Conservation (phyloP, 2,113 vertebrate genomes). For the Hemibagrus wyckioides region DNA sequence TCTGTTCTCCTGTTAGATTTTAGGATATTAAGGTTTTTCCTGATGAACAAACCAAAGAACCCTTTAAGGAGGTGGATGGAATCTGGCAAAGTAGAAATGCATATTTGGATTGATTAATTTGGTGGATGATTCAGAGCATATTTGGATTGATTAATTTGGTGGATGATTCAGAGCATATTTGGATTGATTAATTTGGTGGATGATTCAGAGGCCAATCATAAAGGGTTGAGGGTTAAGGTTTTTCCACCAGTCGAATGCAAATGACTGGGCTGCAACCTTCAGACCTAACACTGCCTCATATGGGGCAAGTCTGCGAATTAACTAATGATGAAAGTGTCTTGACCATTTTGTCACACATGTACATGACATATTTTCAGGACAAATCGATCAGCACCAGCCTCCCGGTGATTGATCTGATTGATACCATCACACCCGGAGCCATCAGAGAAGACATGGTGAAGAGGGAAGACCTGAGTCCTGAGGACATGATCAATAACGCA, state of each 20-base stretch:
- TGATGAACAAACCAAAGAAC: not conserved
- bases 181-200: no score
- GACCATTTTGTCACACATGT: not conserved
- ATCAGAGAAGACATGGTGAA: conserved; percentile 88
- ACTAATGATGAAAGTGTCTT: not conserved
- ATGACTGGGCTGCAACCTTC: not conserved
- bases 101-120: not conserved
- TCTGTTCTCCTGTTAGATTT: not conserved
- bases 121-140: no score
- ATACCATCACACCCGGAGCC: conserved; percentile 85
- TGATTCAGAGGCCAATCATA: not conserved
- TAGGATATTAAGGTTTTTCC: not conserved
- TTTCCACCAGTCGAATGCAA: not conserved
- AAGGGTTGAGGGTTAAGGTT: not conserved
- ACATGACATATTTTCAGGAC: conserved; percentile 74
- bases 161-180: no score
- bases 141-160: no score
- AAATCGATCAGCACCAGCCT: conserved; percentile 90
- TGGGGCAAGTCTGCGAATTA: not conserved
- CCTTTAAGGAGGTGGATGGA: not conserved
- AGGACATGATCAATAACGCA: conserved; percentile 82
- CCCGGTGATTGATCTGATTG: conserved; percentile 93
- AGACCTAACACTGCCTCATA: not conserved
- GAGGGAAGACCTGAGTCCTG: conserved; percentile 71
- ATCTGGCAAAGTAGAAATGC: not conserved